Evolutionary conservation across 2,113 vertebrate genomes (phyloP).

Genomic region (Macroglossus sobrinus): DNA sequence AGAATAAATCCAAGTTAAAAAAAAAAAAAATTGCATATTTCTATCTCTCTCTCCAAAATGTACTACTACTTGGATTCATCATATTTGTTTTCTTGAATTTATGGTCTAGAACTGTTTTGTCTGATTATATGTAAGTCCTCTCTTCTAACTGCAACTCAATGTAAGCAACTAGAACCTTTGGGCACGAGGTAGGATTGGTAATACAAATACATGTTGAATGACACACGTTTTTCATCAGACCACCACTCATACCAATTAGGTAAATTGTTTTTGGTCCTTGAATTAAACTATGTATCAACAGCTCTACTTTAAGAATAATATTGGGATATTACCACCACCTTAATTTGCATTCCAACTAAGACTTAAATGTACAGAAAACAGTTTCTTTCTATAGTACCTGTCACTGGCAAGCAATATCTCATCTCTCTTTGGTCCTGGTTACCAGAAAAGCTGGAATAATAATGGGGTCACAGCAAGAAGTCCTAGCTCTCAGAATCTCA

Average conservation of each 20-base stretch:
- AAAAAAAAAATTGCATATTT: background rate
- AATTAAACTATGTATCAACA: background rate
- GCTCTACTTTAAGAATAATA: background rate
- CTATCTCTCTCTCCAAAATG: background rate
- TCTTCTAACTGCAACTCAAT: background rate
- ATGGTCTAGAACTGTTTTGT: background rate
- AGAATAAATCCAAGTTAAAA: background rate
- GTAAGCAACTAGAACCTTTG: background rate
- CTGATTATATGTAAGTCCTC: background rate
- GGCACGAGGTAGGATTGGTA: background rate
- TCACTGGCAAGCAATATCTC: background rate
- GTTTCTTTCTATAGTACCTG: background rate
- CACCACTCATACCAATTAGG: background rate
- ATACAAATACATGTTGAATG: background rate
- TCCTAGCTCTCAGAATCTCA: background rate
- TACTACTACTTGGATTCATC: background rate
- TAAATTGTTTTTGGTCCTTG: background rate
- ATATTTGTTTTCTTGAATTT: background rate
- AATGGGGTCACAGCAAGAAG: background rate
- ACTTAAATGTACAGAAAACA: background rate
- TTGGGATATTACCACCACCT: background rate
- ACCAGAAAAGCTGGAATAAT: background rate
- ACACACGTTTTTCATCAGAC: background rate
- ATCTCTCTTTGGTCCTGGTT: background rate
- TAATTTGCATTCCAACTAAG: background rate